A percentile compares a stretch with the other conserved stretches of the same genome.
phyloP scores from a whole-genome alignment of 2,888 invertebrate genomes.

The Drosophila prostipennis region DNA sequence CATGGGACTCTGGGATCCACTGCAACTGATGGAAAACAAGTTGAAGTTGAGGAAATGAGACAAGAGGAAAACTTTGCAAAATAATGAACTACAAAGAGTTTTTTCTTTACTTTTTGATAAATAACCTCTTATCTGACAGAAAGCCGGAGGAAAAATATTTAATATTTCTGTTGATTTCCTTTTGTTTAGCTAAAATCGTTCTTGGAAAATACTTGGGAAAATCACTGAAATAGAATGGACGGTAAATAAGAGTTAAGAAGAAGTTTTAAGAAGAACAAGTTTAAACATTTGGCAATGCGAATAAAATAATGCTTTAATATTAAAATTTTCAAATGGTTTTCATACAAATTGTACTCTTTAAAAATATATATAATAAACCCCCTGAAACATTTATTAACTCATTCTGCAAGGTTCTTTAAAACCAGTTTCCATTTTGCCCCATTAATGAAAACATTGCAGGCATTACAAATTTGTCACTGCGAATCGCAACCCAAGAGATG shows the following conservation, averaged over 20 bases:
- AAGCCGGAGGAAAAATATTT: neutral
- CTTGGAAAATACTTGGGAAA: neutral
- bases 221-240: neutral
- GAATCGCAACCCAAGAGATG: slow-evolving; percentile 39
- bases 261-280: too few species aligned
- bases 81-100: slow-evolving; percentile 24
- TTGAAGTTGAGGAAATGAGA: slow-evolving; percentile 18
- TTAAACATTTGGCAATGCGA: neutral
- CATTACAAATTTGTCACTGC: slow-evolving; percentile 67
- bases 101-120: slow-evolving; percentile 4
- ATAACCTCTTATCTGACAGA: neutral
- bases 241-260: neutral
- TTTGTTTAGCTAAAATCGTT: neutral
- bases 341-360: too few species aligned
- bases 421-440: slow-evolving; percentile 2
- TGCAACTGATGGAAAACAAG: slow-evolving; percentile 14
- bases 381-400: neutral
- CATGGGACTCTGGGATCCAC: slow-evolving; percentile 13
- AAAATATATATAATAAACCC: too few species aligned
- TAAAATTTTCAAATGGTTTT: too few species aligned
- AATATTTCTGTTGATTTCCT: neutral
- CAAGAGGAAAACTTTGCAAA: slow-evolving; percentile 18
- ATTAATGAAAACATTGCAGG: slow-evolving; percentile 52
- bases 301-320: too few species aligned
- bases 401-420: neutral